Conservation (phyloP, 2,888 invertebrate genomes). For the Anorthoa munda region DNA sequence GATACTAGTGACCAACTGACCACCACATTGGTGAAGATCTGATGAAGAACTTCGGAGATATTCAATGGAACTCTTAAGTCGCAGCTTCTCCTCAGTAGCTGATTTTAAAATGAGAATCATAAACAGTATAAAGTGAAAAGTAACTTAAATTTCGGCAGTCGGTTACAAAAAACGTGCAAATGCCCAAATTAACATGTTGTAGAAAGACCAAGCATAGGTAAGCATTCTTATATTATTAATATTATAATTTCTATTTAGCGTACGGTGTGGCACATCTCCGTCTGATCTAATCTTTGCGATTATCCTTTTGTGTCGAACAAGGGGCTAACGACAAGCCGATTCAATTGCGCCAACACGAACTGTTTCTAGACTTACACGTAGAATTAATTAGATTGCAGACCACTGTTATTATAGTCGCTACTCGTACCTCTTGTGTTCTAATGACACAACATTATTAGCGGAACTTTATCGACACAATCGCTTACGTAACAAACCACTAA, state of each 20-base stretch:
- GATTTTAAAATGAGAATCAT: too few species aligned
- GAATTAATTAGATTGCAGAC: conserved; percentile 80
- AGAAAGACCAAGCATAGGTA: too few species aligned
- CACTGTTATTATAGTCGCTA: conserved; percentile 63
- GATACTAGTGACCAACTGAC: too few species aligned
- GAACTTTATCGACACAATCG: conserved; percentile 13
- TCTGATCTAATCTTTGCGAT: conserved; percentile 63
- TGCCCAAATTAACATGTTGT: neutral
- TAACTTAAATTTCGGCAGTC: too few species aligned
- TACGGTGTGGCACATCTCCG: conserved; percentile 23
- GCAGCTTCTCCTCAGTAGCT: too few species aligned
- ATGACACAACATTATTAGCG: conserved; percentile 45
- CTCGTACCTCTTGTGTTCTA: conserved; percentile 44
- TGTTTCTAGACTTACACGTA: conserved; percentile 71
- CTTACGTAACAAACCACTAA: conserved; percentile 17
- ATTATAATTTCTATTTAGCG: neutral
- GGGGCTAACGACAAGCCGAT: conserved; percentile 73
- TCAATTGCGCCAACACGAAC: conserved; percentile 79
- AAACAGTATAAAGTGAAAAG: too few species aligned
- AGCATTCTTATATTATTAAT: too few species aligned
- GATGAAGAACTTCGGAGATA: too few species aligned
- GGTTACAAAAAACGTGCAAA: neutral
- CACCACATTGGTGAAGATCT: too few species aligned
- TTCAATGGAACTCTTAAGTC: too few species aligned
- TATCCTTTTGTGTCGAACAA: conserved; percentile 70